Evolutionary conservation across 2,888 invertebrate species (phyloP).

Genomic region (Melanostoma mellinum): DNA sequence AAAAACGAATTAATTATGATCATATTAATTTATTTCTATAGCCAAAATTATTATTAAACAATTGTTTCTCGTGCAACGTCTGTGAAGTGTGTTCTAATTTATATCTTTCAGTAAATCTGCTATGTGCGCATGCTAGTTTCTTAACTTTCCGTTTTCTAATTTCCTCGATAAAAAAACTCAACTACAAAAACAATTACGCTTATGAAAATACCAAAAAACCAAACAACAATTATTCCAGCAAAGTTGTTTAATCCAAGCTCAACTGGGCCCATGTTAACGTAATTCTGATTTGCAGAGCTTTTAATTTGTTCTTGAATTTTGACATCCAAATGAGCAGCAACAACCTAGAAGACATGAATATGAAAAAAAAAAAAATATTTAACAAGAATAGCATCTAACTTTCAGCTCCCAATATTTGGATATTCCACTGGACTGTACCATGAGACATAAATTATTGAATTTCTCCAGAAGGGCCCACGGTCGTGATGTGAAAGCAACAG

Average conservation of each 20-base stretch:
- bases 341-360: constrained; percentile 54
- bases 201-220: constrained; percentile 76
- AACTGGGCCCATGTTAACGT: constrained; percentile 76
- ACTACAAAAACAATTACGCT: constrained; percentile 74
- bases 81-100: constrained; percentile 76
- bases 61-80: no score
- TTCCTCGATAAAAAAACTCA: constrained; percentile 61
- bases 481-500: constrained; percentile 85
- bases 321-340: constrained; percentile 76
- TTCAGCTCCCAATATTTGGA: constrained; percentile 86
- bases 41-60: no score
- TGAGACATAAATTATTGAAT: constrained; percentile 84
- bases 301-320: constrained; percentile 78
- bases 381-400: background rate
- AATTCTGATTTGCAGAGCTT: constrained; percentile 74
- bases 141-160: no score
- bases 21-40: no score
- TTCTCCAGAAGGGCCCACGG: constrained; percentile 85
- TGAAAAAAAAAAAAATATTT: background rate
- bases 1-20: no score
- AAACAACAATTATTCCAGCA: constrained; percentile 78
- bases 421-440: constrained; percentile 85
- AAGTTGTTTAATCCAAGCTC: constrained; percentile 78
- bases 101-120: no score
- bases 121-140: no score